A percentile compares a stretch with the other conserved stretches of the same genome.
phyloP scores from a whole-genome alignment of 2,888 invertebrate genomes.

The Dryobota labecula region DNA sequence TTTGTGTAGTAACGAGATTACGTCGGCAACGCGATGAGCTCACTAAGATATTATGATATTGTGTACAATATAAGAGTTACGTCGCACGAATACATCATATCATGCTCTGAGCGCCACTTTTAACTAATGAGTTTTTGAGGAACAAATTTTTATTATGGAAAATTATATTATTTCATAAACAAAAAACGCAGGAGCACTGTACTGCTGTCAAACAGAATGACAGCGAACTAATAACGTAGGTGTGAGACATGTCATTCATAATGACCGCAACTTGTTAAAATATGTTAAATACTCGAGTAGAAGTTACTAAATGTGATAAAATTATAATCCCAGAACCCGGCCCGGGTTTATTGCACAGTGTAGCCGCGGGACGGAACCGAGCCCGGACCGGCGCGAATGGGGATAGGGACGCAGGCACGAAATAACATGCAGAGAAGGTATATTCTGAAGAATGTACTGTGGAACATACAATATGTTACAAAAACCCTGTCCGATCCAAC shows the following conservation, averaged over 20 bases:
- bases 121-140: not conserved
- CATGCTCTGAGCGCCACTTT: not conserved
- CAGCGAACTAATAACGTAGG: not conserved
- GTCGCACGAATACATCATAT: slow-evolving; percentile 1
- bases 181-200: not conserved
- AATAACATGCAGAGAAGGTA: slow-evolving; percentile 12
- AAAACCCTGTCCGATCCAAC: too few species aligned
- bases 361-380: not conserved
- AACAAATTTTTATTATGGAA: not conserved
- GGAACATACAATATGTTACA: too few species aligned
- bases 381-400: too few species aligned
- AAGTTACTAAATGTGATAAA: slow-evolving; percentile 36
- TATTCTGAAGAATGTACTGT: not conserved
- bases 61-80: slow-evolving; percentile 15
- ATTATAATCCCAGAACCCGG: slow-evolving; percentile 43
- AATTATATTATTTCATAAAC: not conserved
- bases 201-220: too few species aligned
- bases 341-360: slow-evolving; percentile 8
- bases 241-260: not conserved
- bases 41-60: not conserved
- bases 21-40: slow-evolving; percentile 19
- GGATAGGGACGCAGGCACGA: not conserved
- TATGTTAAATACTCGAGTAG: slow-evolving; percentile 22
- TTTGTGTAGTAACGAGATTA: slow-evolving; percentile 35
- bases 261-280: slow-evolving; percentile 15